Conservation (phyloP, 2,888 invertebrate genomes). For the Mantis religiosa region DNA sequence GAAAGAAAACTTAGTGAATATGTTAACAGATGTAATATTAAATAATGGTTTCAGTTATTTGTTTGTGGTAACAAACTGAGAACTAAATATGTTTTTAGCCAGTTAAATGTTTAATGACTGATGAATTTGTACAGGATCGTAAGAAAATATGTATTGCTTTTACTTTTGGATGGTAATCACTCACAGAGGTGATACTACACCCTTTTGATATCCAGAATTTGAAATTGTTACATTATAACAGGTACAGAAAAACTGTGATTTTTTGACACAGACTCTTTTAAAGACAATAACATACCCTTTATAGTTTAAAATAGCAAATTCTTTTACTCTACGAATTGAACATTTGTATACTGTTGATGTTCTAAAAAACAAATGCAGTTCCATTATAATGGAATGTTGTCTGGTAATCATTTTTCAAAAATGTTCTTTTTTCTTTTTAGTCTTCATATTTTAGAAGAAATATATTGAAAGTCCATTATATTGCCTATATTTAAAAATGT, state of each 20-base stretch:
- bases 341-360: not conserved
- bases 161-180: not conserved
- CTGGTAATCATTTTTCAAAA: not conserved
- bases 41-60: no score
- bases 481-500: not conserved
- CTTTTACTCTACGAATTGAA: not conserved
- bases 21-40: no score
- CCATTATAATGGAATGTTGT: not conserved
- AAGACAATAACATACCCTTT: not conserved
- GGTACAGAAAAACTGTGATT: not conserved
- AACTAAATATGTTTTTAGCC: no score
- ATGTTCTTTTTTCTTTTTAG: not conserved
- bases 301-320: not conserved
- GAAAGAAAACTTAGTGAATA: no score
- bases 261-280: not conserved
- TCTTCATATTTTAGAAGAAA: not conserved
- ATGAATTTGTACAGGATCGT: no score
- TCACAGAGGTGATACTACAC: not conserved
- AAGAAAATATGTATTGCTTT: not conserved
- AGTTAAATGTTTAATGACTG: no score
- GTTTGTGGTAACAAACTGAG: no score
- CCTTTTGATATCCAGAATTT: not conserved
- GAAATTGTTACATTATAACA: not conserved
- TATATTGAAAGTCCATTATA: not conserved
- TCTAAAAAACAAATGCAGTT: not conserved